Evolutionary conservation across 2,797 vertebrate genomes (phyloP).

Genomic region (Sus cebifrons): DNA sequence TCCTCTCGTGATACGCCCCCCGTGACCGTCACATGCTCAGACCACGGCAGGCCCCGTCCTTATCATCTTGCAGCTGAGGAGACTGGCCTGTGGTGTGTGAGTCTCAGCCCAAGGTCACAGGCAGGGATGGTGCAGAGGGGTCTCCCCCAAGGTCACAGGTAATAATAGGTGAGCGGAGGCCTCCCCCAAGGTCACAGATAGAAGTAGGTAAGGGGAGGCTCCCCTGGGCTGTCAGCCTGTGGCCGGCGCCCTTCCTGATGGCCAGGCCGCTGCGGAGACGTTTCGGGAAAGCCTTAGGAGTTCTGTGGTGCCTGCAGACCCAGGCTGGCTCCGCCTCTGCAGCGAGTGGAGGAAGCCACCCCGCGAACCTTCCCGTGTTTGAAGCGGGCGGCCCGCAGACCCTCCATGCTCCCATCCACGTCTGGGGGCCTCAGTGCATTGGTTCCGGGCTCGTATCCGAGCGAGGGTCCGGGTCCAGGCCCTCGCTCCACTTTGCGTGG

Average conservation of each 20-base stretch:
- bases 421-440: background rate
- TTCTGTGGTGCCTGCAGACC: rapidly evolving
- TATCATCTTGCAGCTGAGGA: background rate
- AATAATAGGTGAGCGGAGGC: rapidly evolving
- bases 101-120: too few relatives aligned
- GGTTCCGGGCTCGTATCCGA: background rate
- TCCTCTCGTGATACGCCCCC: rapidly evolving
- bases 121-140: too few relatives aligned
- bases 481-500: background rate
- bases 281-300: rapidly evolving
- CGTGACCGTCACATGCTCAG: too few relatives aligned
- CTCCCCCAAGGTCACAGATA: too few relatives aligned
- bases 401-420: background rate
- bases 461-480: background rate
- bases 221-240: background rate
- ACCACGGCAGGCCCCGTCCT: too few relatives aligned
- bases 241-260: rapidly evolving
- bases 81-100: background rate
- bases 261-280: background rate
- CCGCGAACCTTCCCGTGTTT: background rate
- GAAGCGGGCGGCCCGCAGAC: too few relatives aligned
- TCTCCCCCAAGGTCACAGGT: too few relatives aligned
- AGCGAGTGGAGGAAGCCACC: too few relatives aligned
- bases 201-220: too few relatives aligned
- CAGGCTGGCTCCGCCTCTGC: background rate